These are phyloP conservation scores for Caenorhabditis brenneri DNA, from an alignment of 1,140 invertebrate genomes.

Conservation along the genomic window DNA sequence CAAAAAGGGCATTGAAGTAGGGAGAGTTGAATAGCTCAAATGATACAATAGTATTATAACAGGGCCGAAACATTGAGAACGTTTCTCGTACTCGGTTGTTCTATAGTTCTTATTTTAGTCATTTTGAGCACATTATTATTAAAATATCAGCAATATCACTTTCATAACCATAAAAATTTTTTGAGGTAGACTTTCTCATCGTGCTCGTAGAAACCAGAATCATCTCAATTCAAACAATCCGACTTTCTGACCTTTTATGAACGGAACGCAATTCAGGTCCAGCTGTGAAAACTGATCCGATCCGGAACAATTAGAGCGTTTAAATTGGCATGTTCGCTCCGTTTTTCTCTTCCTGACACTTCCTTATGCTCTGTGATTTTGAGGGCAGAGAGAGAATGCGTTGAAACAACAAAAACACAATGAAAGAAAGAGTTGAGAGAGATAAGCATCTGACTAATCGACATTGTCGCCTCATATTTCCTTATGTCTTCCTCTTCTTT, in stretches of 20 bases:
- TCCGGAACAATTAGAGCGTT: slow-evolving; percentile 20
- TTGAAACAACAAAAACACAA: not conserved
- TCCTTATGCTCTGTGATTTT: slow-evolving; percentile 28
- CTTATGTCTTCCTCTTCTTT: not conserved
- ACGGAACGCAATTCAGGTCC: not conserved
- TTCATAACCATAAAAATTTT: too few species aligned
- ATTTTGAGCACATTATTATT: too few species aligned
- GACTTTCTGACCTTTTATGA: not conserved
- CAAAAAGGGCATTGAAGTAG: too few species aligned
- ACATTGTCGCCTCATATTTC: slow-evolving; percentile 28
- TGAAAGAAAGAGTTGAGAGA: slow-evolving; percentile 26
- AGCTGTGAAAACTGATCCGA: slow-evolving; percentile 19
- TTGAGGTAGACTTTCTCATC: too few species aligned
- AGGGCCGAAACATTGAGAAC: too few species aligned
- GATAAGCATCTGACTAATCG: slow-evolving; percentile 43
- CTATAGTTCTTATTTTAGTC: too few species aligned
- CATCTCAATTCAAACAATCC: not conserved
- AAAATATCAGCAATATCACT: too few species aligned
- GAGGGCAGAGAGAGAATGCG: too few species aligned
- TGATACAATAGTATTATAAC: too few species aligned
- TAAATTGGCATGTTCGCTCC: slow-evolving; percentile 25
- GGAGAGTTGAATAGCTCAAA: too few species aligned
- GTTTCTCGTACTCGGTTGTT: too few species aligned
- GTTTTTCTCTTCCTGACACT: not conserved
- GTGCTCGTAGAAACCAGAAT: not conserved